Evolutionary conservation across 2,113 vertebrate genomes (phyloP), one percentile per base, ranked within the genome.

Genomic region (Lonchura striata): DNA sequence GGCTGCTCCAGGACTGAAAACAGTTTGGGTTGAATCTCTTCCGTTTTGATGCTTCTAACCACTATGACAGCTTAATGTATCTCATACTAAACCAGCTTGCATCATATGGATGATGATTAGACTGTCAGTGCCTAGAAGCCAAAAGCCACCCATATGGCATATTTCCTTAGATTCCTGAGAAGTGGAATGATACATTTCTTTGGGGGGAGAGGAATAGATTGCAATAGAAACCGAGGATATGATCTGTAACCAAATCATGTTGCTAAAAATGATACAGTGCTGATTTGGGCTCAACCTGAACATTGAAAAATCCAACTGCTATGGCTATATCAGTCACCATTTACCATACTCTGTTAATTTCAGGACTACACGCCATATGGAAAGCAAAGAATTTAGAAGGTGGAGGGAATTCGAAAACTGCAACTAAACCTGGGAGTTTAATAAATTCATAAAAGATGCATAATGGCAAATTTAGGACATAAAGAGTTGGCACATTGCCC

Each of bases 171-270:
- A 16, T 52, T 68, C 13, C 31, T n/a, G 22, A 35, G 8, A 71
- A 56, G 23, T 9, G 6, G 30, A 66, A 66, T 20, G 24, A 78
- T 54, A 14, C 6, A 11, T 21, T 71, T 18, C 22, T 59, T 33
- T 4, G 1, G 1, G 5, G 2, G 0, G 4, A 6, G 5, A 5
- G 6, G 10, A 72, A 52, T 3, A 31, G 28, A 12, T 59, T 8
- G 18, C 64, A 47, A 6, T 75, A 37, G 10, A 47, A 64, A 76
- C 59, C 4, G 17, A 79, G 18, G 5, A 14, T 49, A 44, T 53
- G n/a, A 27, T 60, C 39, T 56, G 19, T 22, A 68, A 47, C n/a
- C 22, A 46, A 41, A 57, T 21, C 5, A 13, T 52, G 4, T 3
- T 78, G 20, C 17, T n/a, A 10, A 7, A 64, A 63, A 23, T 61